Conservation (phyloP, 2,113 vertebrate species). For the Heloderma charlesbogerti region DNA sequence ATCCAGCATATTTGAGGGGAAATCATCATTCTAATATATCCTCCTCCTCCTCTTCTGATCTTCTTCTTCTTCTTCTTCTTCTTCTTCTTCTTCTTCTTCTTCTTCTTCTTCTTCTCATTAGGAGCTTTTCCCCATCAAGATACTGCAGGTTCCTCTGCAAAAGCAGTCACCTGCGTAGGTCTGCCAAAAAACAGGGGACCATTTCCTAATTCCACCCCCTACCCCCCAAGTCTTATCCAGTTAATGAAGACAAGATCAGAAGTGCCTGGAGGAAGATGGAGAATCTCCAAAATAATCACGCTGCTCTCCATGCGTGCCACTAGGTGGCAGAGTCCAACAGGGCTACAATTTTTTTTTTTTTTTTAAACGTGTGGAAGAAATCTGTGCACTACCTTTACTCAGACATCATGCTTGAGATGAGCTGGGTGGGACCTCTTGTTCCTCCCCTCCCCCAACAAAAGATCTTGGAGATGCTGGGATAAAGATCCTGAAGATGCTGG, state of each 20-base stretch:
- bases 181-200: not conserved
- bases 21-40: not conserved
- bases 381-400: too few species aligned
- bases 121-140: not conserved
- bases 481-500: too few species aligned
- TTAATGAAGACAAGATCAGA: not conserved
- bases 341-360: not conserved
- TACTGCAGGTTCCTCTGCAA: not conserved
- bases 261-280: not conserved
- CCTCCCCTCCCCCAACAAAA: not conserved
- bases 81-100: too few species aligned
- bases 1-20: not conserved
- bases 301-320: not conserved
- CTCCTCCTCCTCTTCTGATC: not conserved
- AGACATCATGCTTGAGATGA: not conserved
- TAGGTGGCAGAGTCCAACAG: conserved; percentile 18
- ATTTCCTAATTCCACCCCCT: not conserved
- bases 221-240: not conserved
- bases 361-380: too few species aligned
- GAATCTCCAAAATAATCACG: not conserved
- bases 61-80: not conserved
- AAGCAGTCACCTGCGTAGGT: not conserved
- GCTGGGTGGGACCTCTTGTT: not conserved
- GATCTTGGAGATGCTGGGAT: too few species aligned
- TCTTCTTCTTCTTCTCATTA: not conserved